phyloP scores from a whole-genome alignment of 2,113 vertebrate species.

The Oenanthe melanoleuca region DNA sequence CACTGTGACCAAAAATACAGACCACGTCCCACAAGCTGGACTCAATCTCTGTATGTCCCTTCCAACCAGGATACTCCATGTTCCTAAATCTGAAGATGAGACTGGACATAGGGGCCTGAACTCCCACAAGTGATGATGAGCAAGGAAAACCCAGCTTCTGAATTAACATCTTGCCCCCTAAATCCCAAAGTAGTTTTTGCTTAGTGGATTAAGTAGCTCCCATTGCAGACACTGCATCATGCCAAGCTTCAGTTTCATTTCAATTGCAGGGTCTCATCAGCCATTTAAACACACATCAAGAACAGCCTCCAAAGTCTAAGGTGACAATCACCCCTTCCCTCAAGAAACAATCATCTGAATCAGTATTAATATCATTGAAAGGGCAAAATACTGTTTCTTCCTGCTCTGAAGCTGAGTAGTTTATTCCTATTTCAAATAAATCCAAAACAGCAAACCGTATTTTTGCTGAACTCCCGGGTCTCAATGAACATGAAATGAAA shows the following conservation, averaged over 20 bases:
- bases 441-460: not conserved
- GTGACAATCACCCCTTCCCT: not conserved
- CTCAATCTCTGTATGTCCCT: accelerated
- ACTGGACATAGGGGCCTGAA: accelerated
- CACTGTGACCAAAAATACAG: not conserved
- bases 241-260: not conserved
- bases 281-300: not conserved
- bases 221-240: not conserved
- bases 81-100: not conserved
- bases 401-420: not conserved
- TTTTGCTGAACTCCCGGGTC: not conserved
- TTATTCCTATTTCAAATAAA: not conserved
- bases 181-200: not conserved
- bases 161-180: accelerated
- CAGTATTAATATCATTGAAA: not conserved
- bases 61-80: not conserved
- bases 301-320: not conserved
- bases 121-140: not conserved
- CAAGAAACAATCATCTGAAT: not conserved
- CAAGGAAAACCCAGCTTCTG: not conserved
- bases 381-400: not conserved
- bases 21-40: accelerated
- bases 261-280: not conserved
- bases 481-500: not conserved
- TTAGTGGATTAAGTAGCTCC: not conserved